A percentile compares a stretch with the other conserved stretches of the same genome.
These are phyloP conservation scores for Trypoxylus dichotomus DNA, from an alignment of 1,140 invertebrate genomes.

Conservation along the genomic window DNA sequence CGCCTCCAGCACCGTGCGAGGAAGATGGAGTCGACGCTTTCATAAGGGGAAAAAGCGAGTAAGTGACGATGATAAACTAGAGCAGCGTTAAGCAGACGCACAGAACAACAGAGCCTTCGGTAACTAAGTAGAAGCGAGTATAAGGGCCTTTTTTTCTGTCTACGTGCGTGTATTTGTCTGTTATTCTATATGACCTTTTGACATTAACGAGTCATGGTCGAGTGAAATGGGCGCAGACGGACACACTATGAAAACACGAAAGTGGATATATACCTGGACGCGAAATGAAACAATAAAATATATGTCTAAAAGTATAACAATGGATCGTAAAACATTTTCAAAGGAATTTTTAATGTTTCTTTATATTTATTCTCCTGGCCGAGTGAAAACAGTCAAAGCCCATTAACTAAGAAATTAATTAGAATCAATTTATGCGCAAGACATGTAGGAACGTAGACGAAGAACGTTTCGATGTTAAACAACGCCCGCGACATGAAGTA, in stretches of 20 bases:
- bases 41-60: background rate
- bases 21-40: background rate
- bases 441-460: background rate
- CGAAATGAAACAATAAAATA: conserved; percentile 11
- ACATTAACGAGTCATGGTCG: conserved; percentile 22
- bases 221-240: background rate
- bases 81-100: conserved; percentile 25
- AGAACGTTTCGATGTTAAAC: background rate
- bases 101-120: too few species aligned
- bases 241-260: conserved; percentile 10
- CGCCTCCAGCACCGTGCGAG: background rate
- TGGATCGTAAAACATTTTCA: conserved; percentile 19
- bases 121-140: background rate
- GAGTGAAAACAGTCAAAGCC: conserved; percentile 1
- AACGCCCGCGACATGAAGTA: background rate
- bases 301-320: conserved; percentile 20
- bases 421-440: background rate
- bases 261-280: background rate
- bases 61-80: background rate
- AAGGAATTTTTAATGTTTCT: conserved; percentile 21
- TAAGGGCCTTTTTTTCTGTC: background rate
- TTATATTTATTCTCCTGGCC: background rate
- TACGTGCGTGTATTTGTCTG: background rate
- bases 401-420: background rate
- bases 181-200: conserved; percentile 20